Evolutionary conservation across 2,113 vertebrate genomes (phyloP), one percentile per base, ranked within the genome.

Genomic region (Rafetus swinhoei): DNA sequence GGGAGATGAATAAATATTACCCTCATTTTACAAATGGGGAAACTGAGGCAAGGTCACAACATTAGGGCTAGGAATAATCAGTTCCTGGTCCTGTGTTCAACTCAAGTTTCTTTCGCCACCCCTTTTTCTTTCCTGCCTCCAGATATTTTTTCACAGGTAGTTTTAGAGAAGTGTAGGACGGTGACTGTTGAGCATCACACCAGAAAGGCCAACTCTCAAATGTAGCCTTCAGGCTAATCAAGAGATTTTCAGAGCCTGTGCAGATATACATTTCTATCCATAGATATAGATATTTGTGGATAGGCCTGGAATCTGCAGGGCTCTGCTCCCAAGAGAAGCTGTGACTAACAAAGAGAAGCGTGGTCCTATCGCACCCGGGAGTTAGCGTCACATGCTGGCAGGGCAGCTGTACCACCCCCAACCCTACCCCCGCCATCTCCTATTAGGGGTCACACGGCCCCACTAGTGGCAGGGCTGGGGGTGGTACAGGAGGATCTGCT

Each of bases 211-310:
- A 22, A 5, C 21, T 22, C 39, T 12, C 21, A 45, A n/a, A 54
- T 72, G 39, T 22, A 79, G 4, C 1, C 0, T 0, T 53, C 3
- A 14, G 25, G 21, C 39, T 24, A 10, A 56, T 35, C 52, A 29
- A 1, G 0, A 76, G 3, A 59, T 53, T n/a, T 10, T 54, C 14
- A 54, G 53, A 54, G 14, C 53, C 53, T 54, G 53, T 54, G 53
- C 14, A 14, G 53, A 54, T 54, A 54, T 8, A 10, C 5, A 45
- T 45, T 5, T 45, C 6, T 45, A 45, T 45, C 45, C 45, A 7
- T 5, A 45, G 45, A 45, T 45, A 5, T 45, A 45, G 45, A 45
- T 45, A 45, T 45, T 45, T 45, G 45, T 45, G 45, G 45, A 45
- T 45, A 45, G 5, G 53, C 53, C 53, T 12, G 10, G 14, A 6